Conservation (phyloP, 2,113 vertebrate genomes). For the Aspidoscelis tigris region DNA sequence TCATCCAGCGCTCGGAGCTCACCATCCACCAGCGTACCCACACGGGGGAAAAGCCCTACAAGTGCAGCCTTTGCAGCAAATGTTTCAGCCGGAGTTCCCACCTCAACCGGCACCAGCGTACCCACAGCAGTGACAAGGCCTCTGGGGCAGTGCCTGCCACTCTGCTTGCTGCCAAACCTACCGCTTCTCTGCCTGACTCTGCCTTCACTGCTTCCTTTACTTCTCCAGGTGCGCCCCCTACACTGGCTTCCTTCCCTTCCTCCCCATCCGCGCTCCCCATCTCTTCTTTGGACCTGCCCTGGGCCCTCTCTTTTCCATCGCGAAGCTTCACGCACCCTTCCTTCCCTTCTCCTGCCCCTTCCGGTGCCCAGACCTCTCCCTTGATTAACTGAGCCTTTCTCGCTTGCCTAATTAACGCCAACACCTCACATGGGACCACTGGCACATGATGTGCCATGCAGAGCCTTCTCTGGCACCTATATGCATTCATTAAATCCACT, state of each 20-base stretch:
- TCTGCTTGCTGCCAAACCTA: rapidly evolving
- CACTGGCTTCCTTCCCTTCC: constrained; percentile 10
- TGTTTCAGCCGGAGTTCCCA: constrained; percentile 58
- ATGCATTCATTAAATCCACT: no score
- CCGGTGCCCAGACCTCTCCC: constrained; percentile 25
- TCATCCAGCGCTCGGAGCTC: constrained; percentile 62
- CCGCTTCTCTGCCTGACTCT: not conserved
- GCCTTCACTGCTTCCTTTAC: constrained; percentile 17
- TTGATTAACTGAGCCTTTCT: constrained; percentile 36
- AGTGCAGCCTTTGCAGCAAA: constrained; percentile 44
- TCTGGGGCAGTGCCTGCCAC: not conserved
- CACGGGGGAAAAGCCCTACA: constrained; percentile 58
- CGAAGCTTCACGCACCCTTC: constrained; percentile 28
- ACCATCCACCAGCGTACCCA: constrained; percentile 56
- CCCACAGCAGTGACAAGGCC: constrained; percentile 35
- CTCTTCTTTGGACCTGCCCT: constrained; percentile 36
- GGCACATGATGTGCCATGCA: no score
- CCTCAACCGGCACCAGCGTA: constrained; percentile 55
- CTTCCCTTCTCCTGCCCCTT: constrained; percentile 15
- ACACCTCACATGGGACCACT: not conserved
- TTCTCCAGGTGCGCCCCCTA: not conserved
- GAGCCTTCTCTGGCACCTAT: no score
- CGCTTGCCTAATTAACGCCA: no score
- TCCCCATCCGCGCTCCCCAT: constrained; percentile 1
- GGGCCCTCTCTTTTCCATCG: constrained; percentile 41